A percentile compares a stretch with the other conserved stretches of the same genome.
Evolutionary conservation across 2,888 invertebrate species (phyloP).

Genomic region (Lasius fuliginosus): DNA sequence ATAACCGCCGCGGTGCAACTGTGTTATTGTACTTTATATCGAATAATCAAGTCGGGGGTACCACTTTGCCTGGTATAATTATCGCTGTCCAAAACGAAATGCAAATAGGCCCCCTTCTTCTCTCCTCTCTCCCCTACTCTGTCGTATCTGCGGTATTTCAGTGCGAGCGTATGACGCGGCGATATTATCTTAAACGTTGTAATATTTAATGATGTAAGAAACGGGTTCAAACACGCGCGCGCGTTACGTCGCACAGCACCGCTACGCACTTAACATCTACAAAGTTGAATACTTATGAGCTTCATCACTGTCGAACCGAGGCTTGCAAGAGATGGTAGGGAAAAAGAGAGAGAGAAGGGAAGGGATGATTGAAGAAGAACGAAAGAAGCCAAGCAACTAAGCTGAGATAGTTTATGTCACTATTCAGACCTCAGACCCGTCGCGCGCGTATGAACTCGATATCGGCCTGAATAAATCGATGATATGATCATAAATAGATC

Average conservation of each 20-base stretch:
- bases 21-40: constrained; percentile 47
- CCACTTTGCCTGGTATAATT: constrained; percentile 54
- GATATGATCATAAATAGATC: background rate
- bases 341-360: background rate
- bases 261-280: constrained; percentile 51
- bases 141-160: constrained; percentile 12
- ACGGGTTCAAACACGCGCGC: constrained; percentile 48
- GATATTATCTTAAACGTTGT: constrained; percentile 60
- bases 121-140: background rate
- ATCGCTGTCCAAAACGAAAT: constrained; percentile 58
- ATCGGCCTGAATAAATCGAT: background rate
- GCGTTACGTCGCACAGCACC: constrained; percentile 42
- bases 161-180: constrained; percentile 35
- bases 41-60: constrained; percentile 52
- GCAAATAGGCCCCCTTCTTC: constrained; percentile 42
- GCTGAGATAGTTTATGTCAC: constrained; percentile 46
- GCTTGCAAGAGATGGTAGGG: background rate
- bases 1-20: constrained; percentile 48
- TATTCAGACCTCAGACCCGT: constrained; percentile 56
- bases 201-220: constrained; percentile 56
- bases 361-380: constrained; percentile 21
- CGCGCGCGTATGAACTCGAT: constrained; percentile 1
- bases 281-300: constrained; percentile 41
- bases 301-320: constrained; percentile 33
- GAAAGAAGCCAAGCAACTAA: constrained; percentile 19